These are phyloP conservation scores for Coregonus sp. DNA, from an alignment of 2,797 vertebrate genomes.

Conservation along the genomic window DNA sequence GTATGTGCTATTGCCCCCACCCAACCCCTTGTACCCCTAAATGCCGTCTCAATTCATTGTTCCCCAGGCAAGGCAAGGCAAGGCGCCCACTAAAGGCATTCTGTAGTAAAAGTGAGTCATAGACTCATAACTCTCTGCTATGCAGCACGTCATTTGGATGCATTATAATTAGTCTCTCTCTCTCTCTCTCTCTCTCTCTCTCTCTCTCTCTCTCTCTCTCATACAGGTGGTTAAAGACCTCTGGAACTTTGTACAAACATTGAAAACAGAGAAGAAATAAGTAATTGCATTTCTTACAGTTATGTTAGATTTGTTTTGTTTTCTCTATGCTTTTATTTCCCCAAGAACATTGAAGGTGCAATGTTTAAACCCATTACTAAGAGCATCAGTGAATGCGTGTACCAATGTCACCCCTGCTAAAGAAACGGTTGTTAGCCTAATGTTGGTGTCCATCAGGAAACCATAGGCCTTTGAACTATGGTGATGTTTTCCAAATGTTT, in stretches of 20 bases:
- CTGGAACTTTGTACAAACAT: slow-evolving; percentile 78
- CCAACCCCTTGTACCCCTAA: slow-evolving; percentile 63
- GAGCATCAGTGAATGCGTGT: neutral
- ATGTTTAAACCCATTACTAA: neutral
- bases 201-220: slow-evolving; percentile 25
- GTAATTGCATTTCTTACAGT: neutral
- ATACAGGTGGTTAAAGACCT: slow-evolving; percentile 81
- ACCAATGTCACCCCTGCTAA: neutral
- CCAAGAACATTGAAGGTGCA: neutral
- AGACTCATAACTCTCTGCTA: slow-evolving; percentile 50
- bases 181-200: too few relatives aligned
- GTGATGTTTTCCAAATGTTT: neutral
- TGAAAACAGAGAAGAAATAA: slow-evolving; percentile 76
- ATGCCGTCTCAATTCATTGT: slow-evolving; percentile 24
- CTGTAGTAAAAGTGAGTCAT: slow-evolving; percentile 44
- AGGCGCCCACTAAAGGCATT: neutral
- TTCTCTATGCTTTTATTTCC: neutral
- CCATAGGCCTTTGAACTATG: neutral
- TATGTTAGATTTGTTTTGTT: neutral
- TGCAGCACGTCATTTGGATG: slow-evolving; percentile 50
- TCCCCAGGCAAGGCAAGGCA: too few relatives aligned
- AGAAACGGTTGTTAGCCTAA: neutral
- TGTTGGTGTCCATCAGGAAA: neutral
- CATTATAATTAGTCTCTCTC: slow-evolving; percentile 31
- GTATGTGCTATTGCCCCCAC: slow-evolving; percentile 73